phyloP scores from a whole-genome alignment of 2,113 vertebrate species.

The Daphoenositta chrysoptera region DNA sequence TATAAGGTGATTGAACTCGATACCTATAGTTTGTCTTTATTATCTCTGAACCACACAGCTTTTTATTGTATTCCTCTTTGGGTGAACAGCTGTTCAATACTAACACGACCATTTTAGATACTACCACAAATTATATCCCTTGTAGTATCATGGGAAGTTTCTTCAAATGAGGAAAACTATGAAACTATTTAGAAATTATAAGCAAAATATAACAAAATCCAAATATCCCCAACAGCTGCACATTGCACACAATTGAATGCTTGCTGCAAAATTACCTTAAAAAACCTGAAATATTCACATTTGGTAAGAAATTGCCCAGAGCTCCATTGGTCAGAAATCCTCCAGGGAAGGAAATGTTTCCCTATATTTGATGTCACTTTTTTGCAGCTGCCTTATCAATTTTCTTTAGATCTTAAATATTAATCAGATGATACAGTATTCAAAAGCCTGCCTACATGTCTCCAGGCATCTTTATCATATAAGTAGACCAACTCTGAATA shows the following conservation, averaged over 20 bases:
- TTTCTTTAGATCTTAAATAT: slow-evolving; percentile 35
- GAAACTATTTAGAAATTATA: background rate
- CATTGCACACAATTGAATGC: background rate
- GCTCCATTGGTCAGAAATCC: background rate
- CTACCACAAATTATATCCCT: background rate
- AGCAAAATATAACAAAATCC: background rate
- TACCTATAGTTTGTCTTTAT: background rate
- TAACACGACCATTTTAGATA: background rate
- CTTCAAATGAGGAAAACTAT: background rate
- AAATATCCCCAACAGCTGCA: background rate
- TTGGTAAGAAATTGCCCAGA: background rate
- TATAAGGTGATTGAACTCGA: background rate
- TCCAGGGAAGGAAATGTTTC: background rate
- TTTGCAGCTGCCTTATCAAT: background rate
- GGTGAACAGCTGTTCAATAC: background rate
- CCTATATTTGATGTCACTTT: background rate
- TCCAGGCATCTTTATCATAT: background rate
- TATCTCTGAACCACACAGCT: background rate
- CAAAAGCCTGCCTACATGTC: background rate
- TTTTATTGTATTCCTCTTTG: background rate
- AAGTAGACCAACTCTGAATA: background rate
- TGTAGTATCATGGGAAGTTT: background rate
- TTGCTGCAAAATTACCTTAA: background rate
- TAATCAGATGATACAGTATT: slow-evolving; percentile 21
- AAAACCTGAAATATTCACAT: background rate